Percentiles rank a stretch among this genome's conserved stretches.
Evolutionary conservation across 2,113 vertebrate species (phyloP).

Genomic region (Corythoichthys intestinalis): DNA sequence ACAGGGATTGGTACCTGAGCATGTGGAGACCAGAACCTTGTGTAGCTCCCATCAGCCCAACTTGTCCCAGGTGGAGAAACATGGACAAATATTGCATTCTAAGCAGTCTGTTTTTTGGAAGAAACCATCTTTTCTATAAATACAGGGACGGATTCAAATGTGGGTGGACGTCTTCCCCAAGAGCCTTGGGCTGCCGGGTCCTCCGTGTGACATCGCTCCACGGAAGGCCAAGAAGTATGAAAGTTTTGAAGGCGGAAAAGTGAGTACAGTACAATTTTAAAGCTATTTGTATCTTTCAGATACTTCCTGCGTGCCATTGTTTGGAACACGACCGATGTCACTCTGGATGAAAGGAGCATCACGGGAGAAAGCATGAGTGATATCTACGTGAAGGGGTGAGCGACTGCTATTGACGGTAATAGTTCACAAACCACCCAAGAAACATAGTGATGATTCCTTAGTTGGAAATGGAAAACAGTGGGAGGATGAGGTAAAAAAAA

Average conservation of each 20-base stretch:
- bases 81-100: background rate
- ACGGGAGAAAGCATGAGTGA: constrained; percentile 97
- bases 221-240: constrained; percentile 91
- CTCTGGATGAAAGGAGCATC: constrained; percentile 93
- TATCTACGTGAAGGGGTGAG: constrained; percentile 94
- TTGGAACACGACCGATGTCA: constrained; percentile 95
- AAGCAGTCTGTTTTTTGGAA: too few species aligned
- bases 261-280: background rate
- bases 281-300: constrained; percentile 60
- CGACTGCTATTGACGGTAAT: too few species aligned
- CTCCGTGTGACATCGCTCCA: constrained; percentile 86
- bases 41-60: constrained; percentile 89
- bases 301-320: constrained; percentile 83
- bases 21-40: constrained; percentile 91
- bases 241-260: background rate
- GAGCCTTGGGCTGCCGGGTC: constrained; percentile 83
- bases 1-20: constrained; percentile 87
- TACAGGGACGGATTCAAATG: constrained; percentile 91
- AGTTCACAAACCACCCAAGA: too few species aligned
- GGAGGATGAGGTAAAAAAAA: too few species aligned
- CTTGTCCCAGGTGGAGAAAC: constrained; percentile 54
- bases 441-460: too few species aligned
- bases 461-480: too few species aligned
- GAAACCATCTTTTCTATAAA: background rate
- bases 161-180: constrained; percentile 98